Base-by-base conservation (phyloP, 1,140 invertebrate genomes). In the Caenorhabditis latens region DNA sequence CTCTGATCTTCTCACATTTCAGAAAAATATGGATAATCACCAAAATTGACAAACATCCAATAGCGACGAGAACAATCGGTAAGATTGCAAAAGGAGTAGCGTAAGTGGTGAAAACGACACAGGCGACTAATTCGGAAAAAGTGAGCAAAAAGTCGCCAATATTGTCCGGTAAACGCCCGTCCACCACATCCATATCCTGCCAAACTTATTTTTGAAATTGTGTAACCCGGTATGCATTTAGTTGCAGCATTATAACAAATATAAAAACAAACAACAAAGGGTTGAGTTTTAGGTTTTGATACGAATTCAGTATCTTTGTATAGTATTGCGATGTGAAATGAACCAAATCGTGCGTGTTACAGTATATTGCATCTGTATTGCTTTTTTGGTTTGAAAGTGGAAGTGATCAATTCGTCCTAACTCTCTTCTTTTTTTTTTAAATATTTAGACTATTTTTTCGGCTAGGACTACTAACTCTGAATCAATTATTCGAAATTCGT, bases 171-270 rank as follows among this genome's bases (percentile, higher is more conserved):
- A 88, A 63, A n/a, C 63, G 42, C 50, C 13, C 55, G 46, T 88
- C 87, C 57, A 85, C 84, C 42, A 67, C 58, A 9, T 84, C 57
- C 58, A 84, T 83, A 65, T 87, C 86, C 82, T 87, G 84, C 43
- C 13, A 67, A 67, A 67, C 19, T 67, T 8, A 40, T 14, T 67
- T 67, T 40, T 14, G 11, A 11, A 14, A 40, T 40, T 40, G 24
- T 16, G 16, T 3, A 53, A 11, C 50, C 50, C 2, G 2, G 13
- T 14, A 53, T 53, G 16, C 16, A 53, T 53, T 11, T 5, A 67
- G 32, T 32, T 32, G 32, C 32, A 32, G 32, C 32, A 32, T 32
- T 32, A 32, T 32, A 32, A 32, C 32, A 32, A 32, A 1, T 32
- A 67, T 14, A 67, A n/a, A 40, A 9, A 58, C n/a, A 58, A 21